phyloP scores from a whole-genome alignment of 2,113 vertebrate genomes.

The Rhinopithecus roxellana region DNA sequence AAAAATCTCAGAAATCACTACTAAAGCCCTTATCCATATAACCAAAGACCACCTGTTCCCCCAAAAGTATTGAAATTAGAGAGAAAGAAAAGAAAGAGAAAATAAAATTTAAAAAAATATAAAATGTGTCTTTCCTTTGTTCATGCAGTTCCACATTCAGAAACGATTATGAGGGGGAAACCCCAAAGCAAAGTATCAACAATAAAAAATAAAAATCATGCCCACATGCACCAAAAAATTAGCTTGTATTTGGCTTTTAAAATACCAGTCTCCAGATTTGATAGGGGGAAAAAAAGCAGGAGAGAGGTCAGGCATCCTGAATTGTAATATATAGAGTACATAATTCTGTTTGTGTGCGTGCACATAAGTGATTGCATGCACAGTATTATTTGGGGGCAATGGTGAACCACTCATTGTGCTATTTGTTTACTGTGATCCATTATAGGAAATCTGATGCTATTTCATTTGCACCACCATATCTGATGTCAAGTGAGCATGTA shows the following conservation, averaged over 20 bases:
- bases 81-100: too few species aligned
- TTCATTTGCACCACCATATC: not conserved
- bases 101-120: too few species aligned
- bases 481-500: constrained; percentile 27
- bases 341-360: not conserved
- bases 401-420: not conserved
- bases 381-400: not conserved
- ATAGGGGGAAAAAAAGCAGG: not conserved
- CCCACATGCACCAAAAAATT: not conserved
- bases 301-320: not conserved
- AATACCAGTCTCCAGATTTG: not conserved
- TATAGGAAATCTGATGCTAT: not conserved
- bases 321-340: not conserved
- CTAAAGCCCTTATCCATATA: too few species aligned
- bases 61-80: too few species aligned
- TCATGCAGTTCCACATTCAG: too few species aligned
- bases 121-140: too few species aligned
- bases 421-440: constrained; percentile 7
- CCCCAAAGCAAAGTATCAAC: too few species aligned
- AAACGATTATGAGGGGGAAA: too few species aligned
- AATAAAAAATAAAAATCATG: too few species aligned
- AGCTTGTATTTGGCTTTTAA: not conserved
- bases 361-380: not conserved
- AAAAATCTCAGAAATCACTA: too few species aligned
- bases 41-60: too few species aligned